Evolutionary conservation across 1,140 invertebrate species (phyloP).

Genomic region (fruit fly (Drosophila melanogaster)): DNA sequence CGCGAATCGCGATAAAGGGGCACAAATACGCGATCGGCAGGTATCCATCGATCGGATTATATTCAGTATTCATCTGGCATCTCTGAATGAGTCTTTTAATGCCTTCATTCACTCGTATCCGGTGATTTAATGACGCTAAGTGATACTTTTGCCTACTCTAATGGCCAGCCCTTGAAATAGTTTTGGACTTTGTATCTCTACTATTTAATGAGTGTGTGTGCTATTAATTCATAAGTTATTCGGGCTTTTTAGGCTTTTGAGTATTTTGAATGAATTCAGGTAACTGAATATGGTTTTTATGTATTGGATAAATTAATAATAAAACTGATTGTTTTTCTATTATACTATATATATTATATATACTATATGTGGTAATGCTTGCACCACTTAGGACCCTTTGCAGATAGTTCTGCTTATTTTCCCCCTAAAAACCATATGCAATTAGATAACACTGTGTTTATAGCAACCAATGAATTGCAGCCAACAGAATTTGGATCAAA

Average conservation of each 20-base stretch:
- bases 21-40: slow-evolving; percentile 12
- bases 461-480: slow-evolving; percentile 38
- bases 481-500: slow-evolving; percentile 39
- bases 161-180: slow-evolving; percentile 21
- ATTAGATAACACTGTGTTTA: background rate
- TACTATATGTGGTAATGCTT: too few relatives aligned
- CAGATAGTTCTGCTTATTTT: background rate
- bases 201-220: background rate
- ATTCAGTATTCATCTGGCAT: slow-evolving; percentile 32
- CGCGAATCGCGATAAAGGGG: background rate
- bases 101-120: slow-evolving; percentile 24
- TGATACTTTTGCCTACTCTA: slow-evolving; percentile 33
- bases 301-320: too few relatives aligned
- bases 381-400: too few relatives aligned
- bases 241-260: background rate
- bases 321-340: too few relatives aligned
- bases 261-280: background rate
- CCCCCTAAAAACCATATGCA: background rate
- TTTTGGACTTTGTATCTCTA: background rate
- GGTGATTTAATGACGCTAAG: slow-evolving; percentile 19
- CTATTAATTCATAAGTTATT: background rate
- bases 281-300: too few relatives aligned
- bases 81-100: slow-evolving; percentile 26
- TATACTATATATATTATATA: too few relatives aligned
- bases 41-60: slow-evolving; percentile 17